Percentiles rank a stretch among this genome's conserved stretches.
These are phyloP conservation scores for Metalampra italica DNA, from an alignment of 2,888 invertebrate genomes.

Conservation along the genomic window DNA sequence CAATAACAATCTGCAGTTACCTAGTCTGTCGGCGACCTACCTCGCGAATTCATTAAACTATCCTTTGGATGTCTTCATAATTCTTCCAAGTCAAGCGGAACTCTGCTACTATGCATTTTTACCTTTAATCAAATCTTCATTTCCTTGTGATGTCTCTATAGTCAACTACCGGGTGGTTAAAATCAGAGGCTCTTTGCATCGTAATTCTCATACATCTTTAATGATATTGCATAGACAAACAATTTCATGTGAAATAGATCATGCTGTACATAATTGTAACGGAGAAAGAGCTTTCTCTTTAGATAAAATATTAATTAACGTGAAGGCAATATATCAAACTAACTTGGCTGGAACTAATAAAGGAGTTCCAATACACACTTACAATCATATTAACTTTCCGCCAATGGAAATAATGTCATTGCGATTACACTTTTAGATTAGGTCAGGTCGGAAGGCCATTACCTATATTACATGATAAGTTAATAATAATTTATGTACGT, in stretches of 20 bases:
- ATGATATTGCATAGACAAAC: slow-evolving; percentile 53
- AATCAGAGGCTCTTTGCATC: slow-evolving; percentile 21
- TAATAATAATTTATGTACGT: not conserved
- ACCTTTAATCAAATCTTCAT: slow-evolving; percentile 51
- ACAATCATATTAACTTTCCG: slow-evolving; percentile 45
- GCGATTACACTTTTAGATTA: slow-evolving; percentile 40
- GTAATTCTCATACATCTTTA: slow-evolving; percentile 38
- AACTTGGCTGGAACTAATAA: slow-evolving; percentile 58
- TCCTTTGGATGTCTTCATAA: slow-evolving; percentile 47
- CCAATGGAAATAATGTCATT: slow-evolving; percentile 57
- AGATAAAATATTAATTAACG: slow-evolving; percentile 45
- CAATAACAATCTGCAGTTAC: slow-evolving; percentile 30
- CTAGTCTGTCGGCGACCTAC: slow-evolving; percentile 48
- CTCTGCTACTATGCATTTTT: slow-evolving; percentile 47
- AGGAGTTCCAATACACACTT: slow-evolving; percentile 33
- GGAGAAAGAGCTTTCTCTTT: slow-evolving; percentile 40
- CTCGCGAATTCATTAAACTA: slow-evolving; percentile 45
- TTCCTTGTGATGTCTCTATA: slow-evolving; percentile 60
- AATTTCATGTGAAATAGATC: slow-evolving; percentile 44
- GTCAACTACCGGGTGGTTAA: slow-evolving; percentile 49
- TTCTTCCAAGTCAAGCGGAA: slow-evolving; percentile 38
- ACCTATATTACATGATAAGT: too few relatives aligned
- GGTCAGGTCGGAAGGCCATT: too few relatives aligned
- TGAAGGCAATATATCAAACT: slow-evolving; percentile 46
- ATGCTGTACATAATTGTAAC: slow-evolving; percentile 34